These are phyloP conservation scores for Puma concolor DNA, from an alignment of 2,113 vertebrate genomes.

Conservation along the genomic window DNA sequence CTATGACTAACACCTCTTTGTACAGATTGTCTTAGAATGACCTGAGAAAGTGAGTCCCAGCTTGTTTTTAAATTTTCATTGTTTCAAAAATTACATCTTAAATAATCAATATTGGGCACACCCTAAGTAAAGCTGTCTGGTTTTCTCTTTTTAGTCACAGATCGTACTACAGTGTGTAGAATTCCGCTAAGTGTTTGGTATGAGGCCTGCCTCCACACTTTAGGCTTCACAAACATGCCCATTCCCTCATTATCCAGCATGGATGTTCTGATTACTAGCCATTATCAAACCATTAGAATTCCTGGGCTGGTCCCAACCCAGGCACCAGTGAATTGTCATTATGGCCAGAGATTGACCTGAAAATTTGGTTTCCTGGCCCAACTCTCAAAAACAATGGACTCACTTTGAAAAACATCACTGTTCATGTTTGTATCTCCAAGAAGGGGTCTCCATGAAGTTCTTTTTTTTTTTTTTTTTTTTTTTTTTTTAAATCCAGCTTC, in stretches of 20 bases:
- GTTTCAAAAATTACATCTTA: background rate
- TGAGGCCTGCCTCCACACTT: background rate
- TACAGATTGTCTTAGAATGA: background rate
- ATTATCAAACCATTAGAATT: background rate
- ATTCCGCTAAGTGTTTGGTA: background rate
- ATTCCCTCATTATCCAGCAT: background rate
- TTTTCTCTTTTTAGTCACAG: background rate
- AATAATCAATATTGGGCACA: background rate
- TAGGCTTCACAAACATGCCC: background rate
- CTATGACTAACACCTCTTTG: background rate
- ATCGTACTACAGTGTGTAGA: background rate
- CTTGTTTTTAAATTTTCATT: constrained; percentile 40
- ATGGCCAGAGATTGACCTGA: background rate
- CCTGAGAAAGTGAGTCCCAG: background rate
- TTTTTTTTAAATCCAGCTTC: constrained; percentile 20
- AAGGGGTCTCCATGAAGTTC: background rate
- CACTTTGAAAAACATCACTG: background rate
- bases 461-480: background rate
- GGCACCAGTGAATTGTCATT: background rate
- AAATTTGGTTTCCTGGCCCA: background rate
- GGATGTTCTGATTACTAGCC: background rate
- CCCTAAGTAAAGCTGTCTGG: background rate
- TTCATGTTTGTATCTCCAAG: background rate
- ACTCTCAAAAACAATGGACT: background rate
- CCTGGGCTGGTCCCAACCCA: background rate